A percentile compares a stretch with the other conserved stretches of the same genome.
These are phyloP conservation scores for cattle (Bos taurus) DNA, from an alignment of 2,113 vertebrate species.

Conservation along the genomic window DNA sequence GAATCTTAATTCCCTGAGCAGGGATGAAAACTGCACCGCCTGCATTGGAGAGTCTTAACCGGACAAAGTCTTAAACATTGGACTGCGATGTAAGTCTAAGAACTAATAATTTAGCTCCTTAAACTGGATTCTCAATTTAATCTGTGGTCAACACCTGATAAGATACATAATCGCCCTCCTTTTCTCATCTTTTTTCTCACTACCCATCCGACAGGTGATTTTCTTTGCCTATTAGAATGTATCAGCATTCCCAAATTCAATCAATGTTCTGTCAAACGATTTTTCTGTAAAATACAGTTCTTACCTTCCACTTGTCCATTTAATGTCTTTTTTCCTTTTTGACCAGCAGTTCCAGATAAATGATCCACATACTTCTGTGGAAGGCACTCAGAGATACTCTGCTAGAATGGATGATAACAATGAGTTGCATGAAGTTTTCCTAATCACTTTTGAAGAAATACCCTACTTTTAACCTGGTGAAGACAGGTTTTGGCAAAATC, in stretches of 20 bases:
- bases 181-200: not conserved
- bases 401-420: constrained; percentile 34
- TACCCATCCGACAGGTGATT: not conserved
- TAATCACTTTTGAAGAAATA: not conserved
- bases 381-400: constrained; percentile 82
- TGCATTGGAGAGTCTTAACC: not conserved
- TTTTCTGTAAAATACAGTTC: not conserved
- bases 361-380: constrained; percentile 6
- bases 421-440: not conserved
- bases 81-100: accelerated
- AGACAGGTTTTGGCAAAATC: not conserved
- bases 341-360: constrained; percentile 33
- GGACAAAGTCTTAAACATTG: not conserved
- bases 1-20: not conserved
- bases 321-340: constrained; percentile 41
- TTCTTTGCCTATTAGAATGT: not conserved
- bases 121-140: not conserved
- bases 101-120: not conserved
- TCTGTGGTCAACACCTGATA: not conserved
- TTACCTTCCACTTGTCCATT: constrained; percentile 81
- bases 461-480: not conserved
- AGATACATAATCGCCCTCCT: not conserved
- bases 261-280: not conserved
- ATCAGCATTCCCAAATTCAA: not conserved
- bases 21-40: accelerated